Evolutionary conservation across 2,797 vertebrate species (phyloP).

Genomic region (Pseudopleuronectes americanus): DNA sequence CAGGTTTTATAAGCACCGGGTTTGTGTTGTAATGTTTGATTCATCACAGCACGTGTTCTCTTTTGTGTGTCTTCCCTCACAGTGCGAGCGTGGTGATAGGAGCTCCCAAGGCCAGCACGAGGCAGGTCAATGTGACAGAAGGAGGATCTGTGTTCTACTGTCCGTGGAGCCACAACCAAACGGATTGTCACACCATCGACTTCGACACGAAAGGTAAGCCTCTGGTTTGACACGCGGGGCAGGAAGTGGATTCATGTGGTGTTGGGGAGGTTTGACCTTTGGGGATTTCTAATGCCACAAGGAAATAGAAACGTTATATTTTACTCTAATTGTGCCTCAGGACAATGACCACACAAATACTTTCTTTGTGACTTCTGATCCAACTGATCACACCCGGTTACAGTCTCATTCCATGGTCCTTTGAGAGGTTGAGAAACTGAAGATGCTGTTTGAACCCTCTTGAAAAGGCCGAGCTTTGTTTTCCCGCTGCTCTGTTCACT

Average conservation of each 20-base stretch:
- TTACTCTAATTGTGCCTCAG: not conserved
- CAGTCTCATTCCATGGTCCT: not conserved
- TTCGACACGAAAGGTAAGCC: slow-evolving; percentile 89
- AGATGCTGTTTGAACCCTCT: not conserved
- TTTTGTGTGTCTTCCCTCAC: slow-evolving; percentile 52
- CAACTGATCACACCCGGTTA: not conserved
- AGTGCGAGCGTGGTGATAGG: slow-evolving; percentile 91
- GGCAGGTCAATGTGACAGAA: slow-evolving; percentile 83
- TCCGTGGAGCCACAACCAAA: slow-evolving; percentile 84
- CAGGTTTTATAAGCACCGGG: slow-evolving; percentile 18
- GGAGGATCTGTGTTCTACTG: slow-evolving; percentile 93
- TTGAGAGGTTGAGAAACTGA: slow-evolving; percentile 10
- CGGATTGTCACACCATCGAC: slow-evolving; percentile 80
- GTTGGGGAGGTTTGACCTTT: not conserved
- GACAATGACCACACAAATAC: not conserved
- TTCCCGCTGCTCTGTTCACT: not conserved
- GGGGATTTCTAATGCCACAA: not conserved
- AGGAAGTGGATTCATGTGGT: not conserved
- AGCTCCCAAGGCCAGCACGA: slow-evolving; percentile 91
- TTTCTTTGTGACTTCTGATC: not conserved
- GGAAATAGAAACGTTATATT: not conserved
- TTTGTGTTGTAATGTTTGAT: slow-evolving; percentile 12
- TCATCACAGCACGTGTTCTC: slow-evolving; percentile 18
- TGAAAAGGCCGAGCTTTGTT: slow-evolving; percentile 6
- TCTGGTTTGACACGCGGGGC: slow-evolving; percentile 1